Conservation (phyloP, 1,140 invertebrate species). For the Helicoverpa armigera region DNA sequence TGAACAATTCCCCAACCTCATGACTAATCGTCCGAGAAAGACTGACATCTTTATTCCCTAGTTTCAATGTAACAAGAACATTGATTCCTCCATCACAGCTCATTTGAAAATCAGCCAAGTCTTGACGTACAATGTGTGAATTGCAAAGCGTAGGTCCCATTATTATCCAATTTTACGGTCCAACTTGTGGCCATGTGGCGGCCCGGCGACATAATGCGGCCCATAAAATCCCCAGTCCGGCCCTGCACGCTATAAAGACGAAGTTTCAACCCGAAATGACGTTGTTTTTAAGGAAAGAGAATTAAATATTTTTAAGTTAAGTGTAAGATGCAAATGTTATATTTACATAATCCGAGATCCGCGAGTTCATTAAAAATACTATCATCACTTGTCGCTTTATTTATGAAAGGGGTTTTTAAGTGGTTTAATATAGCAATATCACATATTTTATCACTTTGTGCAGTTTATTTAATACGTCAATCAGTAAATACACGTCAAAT, state of each 20-base stretch:
- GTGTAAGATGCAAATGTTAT: not conserved
- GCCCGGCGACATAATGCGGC: constrained; percentile 13
- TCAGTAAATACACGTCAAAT: too few relatives aligned
- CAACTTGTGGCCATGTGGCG: constrained; percentile 7
- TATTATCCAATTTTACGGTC: constrained; percentile 32
- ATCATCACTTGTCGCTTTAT: too few relatives aligned
- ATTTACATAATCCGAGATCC: too few relatives aligned
- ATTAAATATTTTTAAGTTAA: not conserved
- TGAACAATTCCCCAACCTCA: not conserved
- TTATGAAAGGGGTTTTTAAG: too few relatives aligned
- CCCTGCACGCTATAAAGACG: constrained; percentile 27
- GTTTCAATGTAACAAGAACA: not conserved
- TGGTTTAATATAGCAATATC: too few relatives aligned
- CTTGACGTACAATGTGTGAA: constrained; percentile 31
- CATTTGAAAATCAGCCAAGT: constrained; percentile 6
- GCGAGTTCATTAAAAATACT: too few relatives aligned
- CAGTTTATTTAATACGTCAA: too few relatives aligned
- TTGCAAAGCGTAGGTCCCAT: constrained; percentile 6
- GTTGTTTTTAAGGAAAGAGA: not conserved
- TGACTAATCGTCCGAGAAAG: not conserved
- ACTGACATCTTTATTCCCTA: not conserved
- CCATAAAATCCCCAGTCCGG: constrained; percentile 17
- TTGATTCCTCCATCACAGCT: not conserved
- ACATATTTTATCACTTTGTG: too few relatives aligned
- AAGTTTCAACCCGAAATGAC: constrained; percentile 7